Evolutionary conservation across 2,797 vertebrate species (phyloP), one percentile per base, ranked within the genome.

Genomic region (Poeciliopsis presidionis): DNA sequence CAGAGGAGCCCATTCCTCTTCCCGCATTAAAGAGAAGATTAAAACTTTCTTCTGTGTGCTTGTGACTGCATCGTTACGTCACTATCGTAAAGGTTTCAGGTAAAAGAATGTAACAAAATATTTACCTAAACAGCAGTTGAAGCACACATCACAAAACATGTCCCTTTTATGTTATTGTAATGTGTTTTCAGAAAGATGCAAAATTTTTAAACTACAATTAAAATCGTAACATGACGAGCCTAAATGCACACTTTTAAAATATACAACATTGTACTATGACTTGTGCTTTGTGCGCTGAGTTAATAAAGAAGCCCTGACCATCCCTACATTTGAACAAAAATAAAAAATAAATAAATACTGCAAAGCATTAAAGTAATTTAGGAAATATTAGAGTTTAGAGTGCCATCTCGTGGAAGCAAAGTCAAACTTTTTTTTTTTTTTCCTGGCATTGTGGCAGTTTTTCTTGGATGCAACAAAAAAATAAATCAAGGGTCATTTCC

Each of bases 11-110:
- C 11, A 5, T 59, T 75, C 70, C 77, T 80, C 76, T 79, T 46
- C 76, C 73, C 2, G 79, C 84, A 82, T 80, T 81, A 73, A 76
- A 84, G 78, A 84, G 80, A 73, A 80, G 41, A 84, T 72, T 81
- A 73, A 92, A 94, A 90, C 65, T 88, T 86, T 80, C 73, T 78
- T 22, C 73, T 55, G 46, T 45, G 73, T 82, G 81, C 89, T 74
- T 91, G 88, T 71, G 94, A 92, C 93, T 89, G 93, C 93, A 92
- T 87, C 81, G 88, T 95, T 89, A 95, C 94, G 93, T 95, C 93
- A 95, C 79, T 83, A 47, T 51, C 59, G 73, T 84, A 75, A 81
- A 76, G 73, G 72, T 76, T 83, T 73, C 39, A 45, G 39, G 36
- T 30, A 9, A 55, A n/a, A 75, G 73, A 75, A 30, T 3, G 65